phyloP scores from a whole-genome alignment of 2,797 vertebrate species.

The Pygocentrus nattereri region DNA sequence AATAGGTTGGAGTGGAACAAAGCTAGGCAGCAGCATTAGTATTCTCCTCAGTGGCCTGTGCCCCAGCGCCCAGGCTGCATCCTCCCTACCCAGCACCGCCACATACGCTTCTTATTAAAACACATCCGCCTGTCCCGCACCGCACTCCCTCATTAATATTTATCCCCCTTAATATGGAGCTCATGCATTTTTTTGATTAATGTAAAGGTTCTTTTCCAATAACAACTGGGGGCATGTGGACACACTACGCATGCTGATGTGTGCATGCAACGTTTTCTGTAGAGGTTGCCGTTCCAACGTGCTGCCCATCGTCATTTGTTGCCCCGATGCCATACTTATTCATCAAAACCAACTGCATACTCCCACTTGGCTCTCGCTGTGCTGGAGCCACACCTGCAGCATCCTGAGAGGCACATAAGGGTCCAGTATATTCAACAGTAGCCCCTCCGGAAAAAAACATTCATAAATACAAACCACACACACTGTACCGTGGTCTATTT shows the following conservation, averaged over 20 bases:
- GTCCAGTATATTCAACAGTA: background rate
- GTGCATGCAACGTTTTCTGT: slow-evolving; percentile 30
- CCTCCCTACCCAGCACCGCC: slow-evolving; percentile 45
- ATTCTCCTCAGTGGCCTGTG: slow-evolving; percentile 55
- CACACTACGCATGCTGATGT: slow-evolving; percentile 36
- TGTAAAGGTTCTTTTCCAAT: slow-evolving; percentile 63
- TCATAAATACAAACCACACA: background rate
- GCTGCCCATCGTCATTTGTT: slow-evolving; percentile 23
- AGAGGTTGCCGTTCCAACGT: slow-evolving; percentile 46
- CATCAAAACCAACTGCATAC: background rate
- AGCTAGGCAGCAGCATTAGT: slow-evolving; percentile 54
- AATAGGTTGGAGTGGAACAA: slow-evolving; percentile 40
- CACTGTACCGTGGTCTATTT: background rate
- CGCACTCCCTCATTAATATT: slow-evolving; percentile 67
- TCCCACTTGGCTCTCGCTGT: background rate
- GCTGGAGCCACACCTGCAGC: slow-evolving; percentile 6
- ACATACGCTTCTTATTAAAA: slow-evolving; percentile 65
- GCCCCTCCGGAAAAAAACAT: background rate
- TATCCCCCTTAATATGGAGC: slow-evolving; percentile 66
- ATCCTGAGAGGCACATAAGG: background rate
- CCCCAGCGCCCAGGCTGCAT: slow-evolving; percentile 37
- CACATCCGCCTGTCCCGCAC: slow-evolving; percentile 52
- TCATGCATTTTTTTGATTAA: slow-evolving; percentile 67
- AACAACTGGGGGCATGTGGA: slow-evolving; percentile 46
- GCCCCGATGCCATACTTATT: slow-evolving; percentile 31